A percentile compares a stretch with the other conserved stretches of the same genome.
These are phyloP conservation scores for Uria lomvia DNA, from an alignment of 2,113 vertebrate species.

Conservation along the genomic window DNA sequence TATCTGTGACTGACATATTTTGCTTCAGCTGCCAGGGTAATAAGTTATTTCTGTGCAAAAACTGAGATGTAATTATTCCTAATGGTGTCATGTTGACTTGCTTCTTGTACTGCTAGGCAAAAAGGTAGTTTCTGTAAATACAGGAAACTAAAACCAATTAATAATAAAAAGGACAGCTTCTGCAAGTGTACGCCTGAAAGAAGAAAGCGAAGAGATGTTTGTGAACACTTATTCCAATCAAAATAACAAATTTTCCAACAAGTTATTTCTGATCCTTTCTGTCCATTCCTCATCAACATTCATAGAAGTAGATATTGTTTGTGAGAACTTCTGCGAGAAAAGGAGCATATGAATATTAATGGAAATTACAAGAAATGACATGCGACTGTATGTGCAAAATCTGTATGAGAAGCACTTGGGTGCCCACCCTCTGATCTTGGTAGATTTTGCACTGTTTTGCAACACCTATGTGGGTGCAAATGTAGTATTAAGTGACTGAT, in stretches of 20 bases:
- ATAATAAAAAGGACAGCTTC: not conserved
- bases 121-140: conserved; percentile 13
- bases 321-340: conserved; percentile 2
- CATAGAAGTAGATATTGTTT: not conserved
- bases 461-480: not conserved
- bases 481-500: not conserved
- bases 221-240: not conserved
- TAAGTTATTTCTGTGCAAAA: not conserved
- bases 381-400: not conserved
- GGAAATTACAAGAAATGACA: not conserved
- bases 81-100: conserved; percentile 13
- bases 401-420: not conserved
- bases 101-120: not conserved
- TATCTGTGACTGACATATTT: conserved; percentile 15
- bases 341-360: conserved; percentile 22
- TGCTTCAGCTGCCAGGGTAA: conserved; percentile 14
- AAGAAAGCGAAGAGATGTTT: not conserved
- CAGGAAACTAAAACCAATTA: not conserved
- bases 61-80: conserved; percentile 27
- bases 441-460: not conserved
- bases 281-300: conserved; percentile 19
- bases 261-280: not conserved
- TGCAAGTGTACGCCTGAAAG: not conserved
- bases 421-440: not conserved
- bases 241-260: not conserved